A percentile compares a stretch with the other conserved stretches of the same genome.
Evolutionary conservation across 2,113 vertebrate genomes (phyloP).

Genomic region (Sclerurus mexicanus): DNA sequence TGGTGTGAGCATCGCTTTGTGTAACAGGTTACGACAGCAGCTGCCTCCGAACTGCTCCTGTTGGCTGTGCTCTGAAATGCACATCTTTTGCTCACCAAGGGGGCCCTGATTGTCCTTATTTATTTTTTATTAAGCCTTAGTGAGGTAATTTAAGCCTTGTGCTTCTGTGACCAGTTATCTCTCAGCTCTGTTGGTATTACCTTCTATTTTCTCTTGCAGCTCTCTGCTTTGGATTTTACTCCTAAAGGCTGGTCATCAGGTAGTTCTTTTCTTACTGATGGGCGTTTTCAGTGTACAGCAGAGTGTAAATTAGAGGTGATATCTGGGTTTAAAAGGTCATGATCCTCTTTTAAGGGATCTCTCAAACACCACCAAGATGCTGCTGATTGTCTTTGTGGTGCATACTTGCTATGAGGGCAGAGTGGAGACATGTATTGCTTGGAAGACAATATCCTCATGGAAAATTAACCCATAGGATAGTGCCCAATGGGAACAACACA

Average conservation of each 20-base stretch:
- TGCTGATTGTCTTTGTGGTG: neutral
- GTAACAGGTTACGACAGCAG: neutral
- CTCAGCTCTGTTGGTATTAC: rapidly evolving
- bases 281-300: neutral
- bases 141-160: neutral
- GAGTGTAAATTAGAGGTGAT: neutral
- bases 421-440: neutral
- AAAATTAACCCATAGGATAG: neutral
- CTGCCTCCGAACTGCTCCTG: neutral
- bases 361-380: neutral
- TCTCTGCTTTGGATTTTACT: neutral
- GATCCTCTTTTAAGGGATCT: neutral
- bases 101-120: neutral
- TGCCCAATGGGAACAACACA: neutral
- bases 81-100: neutral
- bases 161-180: neutral
- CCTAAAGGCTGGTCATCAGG: neutral
- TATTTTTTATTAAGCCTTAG: neutral
- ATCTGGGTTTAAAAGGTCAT: neutral
- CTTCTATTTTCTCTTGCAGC: neutral
- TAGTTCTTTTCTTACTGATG: neutral
- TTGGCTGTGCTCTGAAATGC: neutral
- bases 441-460: no score
- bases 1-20: rapidly evolving
- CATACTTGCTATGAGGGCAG: neutral